Evolutionary conservation across 1,140 invertebrate species (phyloP), one percentile per base, ranked within the genome.

Genomic region (Dreissena rostriformis): DNA sequence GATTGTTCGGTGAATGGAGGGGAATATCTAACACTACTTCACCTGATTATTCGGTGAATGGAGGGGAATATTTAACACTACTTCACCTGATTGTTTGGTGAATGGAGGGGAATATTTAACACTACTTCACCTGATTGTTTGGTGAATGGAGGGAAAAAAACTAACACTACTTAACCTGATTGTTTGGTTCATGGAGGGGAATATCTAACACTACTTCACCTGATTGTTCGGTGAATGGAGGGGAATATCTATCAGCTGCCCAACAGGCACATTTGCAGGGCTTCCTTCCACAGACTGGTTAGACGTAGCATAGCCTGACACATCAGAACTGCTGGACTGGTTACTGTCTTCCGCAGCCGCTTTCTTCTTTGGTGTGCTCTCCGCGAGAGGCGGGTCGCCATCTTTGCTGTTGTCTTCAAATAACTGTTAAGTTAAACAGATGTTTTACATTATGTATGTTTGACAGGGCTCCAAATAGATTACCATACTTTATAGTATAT

Each of bases 171-270:
- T 22, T 1, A 19, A 82, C 73, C 52, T 83, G 63, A 75, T 79
- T 85, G 57, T 81, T 83, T 49, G 74, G 76, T 17, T 90, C 89
- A 68, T 88, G 86, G 53, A 91, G 79, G 17, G 91, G 90, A 52
- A 92, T 90, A 52, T 92, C 91, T 52, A 92, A 88, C 55, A 92
- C 17, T 22, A n/a, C 17, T 11, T 12, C 15, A 83, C 73, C 52
- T 83, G 63, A 75, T 80, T 85, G 57, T 81, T 83, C 28, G 74
- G 76, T 17, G 89, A 88, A 68, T 88, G 86, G 49, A 91, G 79
- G 17, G 91, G 90, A 57, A 92, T 90, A 52, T 92, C 91, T 52
- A 92, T 88, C 55, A 92, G 72, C 82, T 90, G 90, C 49, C 89
- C 91, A 2, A 86, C 81, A 61, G 85, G 63, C 17, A 81, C 55